These are phyloP conservation scores for Etheostoma nigrum DNA, from an alignment of 2,797 vertebrate species.

Conservation along the genomic window DNA sequence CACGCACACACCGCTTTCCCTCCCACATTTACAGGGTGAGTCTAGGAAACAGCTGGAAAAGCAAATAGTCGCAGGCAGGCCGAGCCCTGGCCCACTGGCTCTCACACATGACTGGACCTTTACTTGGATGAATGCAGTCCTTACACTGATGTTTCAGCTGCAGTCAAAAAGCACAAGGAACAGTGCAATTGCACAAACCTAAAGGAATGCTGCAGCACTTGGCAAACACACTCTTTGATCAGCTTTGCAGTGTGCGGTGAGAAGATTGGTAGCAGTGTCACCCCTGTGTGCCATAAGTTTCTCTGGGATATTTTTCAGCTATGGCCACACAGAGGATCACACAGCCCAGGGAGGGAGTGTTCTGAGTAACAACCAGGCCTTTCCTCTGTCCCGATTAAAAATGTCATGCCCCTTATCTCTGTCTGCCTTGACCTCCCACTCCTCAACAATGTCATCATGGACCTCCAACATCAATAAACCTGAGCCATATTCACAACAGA, in stretches of 20 bases:
- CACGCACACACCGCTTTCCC: slow-evolving; percentile 51
- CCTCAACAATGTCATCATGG: slow-evolving; percentile 49
- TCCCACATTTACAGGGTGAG: slow-evolving; percentile 69
- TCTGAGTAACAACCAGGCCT: slow-evolving; percentile 13
- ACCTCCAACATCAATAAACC: slow-evolving; percentile 69
- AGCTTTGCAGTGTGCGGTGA: slow-evolving; percentile 50
- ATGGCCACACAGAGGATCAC: slow-evolving; percentile 21
- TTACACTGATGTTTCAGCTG: slow-evolving; percentile 73
- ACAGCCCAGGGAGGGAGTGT: slow-evolving; percentile 19
- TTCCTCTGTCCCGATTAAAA: slow-evolving; percentile 26
- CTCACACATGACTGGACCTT: slow-evolving; percentile 74
- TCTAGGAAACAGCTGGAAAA: slow-evolving; percentile 83
- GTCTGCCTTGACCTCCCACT: slow-evolving; percentile 12
- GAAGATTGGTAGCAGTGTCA: slow-evolving; percentile 56
- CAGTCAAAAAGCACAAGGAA: slow-evolving; percentile 62
- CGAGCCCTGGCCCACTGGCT: slow-evolving; percentile 66
- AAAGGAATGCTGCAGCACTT: slow-evolving; percentile 65
- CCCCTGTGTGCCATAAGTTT: slow-evolving; percentile 44
- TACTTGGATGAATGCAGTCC: slow-evolving; percentile 77
- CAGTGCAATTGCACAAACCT: slow-evolving; percentile 64
- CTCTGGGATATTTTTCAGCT: slow-evolving; percentile 43
- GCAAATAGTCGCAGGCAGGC: slow-evolving; percentile 77
- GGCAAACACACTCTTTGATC: slow-evolving; percentile 68
- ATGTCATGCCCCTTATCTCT: slow-evolving; percentile 10
- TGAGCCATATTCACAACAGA: slow-evolving; percentile 52